phyloP scores from a whole-genome alignment of 92 coral and sea anemone genomes.

The Virgularia gustaviana region DNA sequence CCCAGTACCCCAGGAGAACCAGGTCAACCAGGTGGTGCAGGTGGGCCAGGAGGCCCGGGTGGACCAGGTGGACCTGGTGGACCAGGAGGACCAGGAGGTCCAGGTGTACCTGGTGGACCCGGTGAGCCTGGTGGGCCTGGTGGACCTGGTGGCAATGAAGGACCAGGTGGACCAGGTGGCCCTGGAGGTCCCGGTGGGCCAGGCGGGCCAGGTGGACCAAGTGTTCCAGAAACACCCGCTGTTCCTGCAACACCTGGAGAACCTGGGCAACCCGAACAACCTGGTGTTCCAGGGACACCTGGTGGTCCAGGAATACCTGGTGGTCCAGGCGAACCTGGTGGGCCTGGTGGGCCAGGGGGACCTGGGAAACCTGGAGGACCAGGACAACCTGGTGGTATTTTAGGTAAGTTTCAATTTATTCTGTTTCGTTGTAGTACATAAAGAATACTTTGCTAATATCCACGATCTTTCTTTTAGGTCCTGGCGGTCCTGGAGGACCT shows the following conservation, averaged over 20 bases:
- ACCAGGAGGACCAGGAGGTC: conserved; percentile 56
- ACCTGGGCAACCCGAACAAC: conserved; percentile 65
- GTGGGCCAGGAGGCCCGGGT: conserved; percentile 64
- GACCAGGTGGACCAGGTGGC: conserved; percentile 60
- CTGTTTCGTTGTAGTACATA: neutral
- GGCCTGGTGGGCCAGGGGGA: conserved; percentile 57
- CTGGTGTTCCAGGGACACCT: conserved; percentile 71
- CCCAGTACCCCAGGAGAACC: conserved; percentile 75
- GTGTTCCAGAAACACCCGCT: conserved; percentile 41
- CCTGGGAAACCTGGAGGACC: conserved; percentile 34
- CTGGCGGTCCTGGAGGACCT: conserved; percentile 57
- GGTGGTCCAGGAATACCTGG: conserved; percentile 66
- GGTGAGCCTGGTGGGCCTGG: conserved; percentile 80
- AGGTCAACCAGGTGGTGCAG: conserved; percentile 76
- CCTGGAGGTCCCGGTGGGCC: conserved; percentile 56
- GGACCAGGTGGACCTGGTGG: conserved; percentile 67
- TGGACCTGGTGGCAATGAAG: conserved; percentile 62
- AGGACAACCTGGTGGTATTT: conserved; percentile 51
- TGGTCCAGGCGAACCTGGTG: conserved; percentile 27
- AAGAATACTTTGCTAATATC: conserved; percentile 3
- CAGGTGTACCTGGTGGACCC: conserved; percentile 66
- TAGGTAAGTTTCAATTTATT: neutral
- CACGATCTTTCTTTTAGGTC: neutral
- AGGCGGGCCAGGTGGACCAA: conserved; percentile 47
- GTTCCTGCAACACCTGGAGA: conserved; percentile 74